Conservation (phyloP, 1,140 invertebrate species). For the Drosophila melanogaster region DNA sequence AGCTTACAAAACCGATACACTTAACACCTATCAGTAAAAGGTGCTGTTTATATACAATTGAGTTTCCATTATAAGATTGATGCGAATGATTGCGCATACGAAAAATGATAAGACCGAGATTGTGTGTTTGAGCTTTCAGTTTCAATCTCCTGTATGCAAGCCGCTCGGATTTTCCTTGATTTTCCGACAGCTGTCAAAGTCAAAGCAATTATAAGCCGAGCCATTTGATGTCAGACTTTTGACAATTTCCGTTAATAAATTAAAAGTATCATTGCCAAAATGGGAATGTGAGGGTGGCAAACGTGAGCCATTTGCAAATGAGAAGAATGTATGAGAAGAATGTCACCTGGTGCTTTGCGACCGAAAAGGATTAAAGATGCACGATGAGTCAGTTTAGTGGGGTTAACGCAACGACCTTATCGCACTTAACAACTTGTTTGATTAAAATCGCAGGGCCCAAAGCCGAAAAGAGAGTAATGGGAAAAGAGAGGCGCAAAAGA, state of each 20-base stretch:
- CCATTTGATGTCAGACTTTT: conserved; percentile 38
- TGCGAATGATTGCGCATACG: conserved; percentile 12
- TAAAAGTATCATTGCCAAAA: conserved; percentile 15
- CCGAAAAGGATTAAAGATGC: conserved; percentile 2
- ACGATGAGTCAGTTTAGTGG: conserved; percentile 9
- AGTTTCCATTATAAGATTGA: conserved; percentile 8
- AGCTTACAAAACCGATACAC: background rate
- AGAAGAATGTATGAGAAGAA: conserved; percentile 17
- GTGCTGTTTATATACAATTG: conserved; percentile 3
- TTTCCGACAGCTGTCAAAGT: conserved; percentile 35
- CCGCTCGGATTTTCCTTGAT: background rate
- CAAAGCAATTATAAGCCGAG: conserved; percentile 48
- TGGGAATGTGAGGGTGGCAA: conserved; percentile 10
- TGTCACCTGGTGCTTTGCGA: background rate
- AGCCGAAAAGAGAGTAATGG: conserved; percentile 12
- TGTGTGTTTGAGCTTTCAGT: background rate
- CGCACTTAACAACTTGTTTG: conserved; percentile 54
- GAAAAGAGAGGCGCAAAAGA: conserved; percentile 35
- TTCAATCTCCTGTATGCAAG: background rate
- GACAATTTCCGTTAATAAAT: conserved; percentile 56
- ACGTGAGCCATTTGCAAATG: conserved; percentile 49
- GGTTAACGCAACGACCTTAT: conserved; percentile 50
- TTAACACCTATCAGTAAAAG: conserved; percentile 21
- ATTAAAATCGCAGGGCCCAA: conserved; percentile 32
- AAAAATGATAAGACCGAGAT: conserved; percentile 18